Evolutionary conservation across 2,888 invertebrate species (phyloP).

Genomic region (Saturnia japonica): DNA sequence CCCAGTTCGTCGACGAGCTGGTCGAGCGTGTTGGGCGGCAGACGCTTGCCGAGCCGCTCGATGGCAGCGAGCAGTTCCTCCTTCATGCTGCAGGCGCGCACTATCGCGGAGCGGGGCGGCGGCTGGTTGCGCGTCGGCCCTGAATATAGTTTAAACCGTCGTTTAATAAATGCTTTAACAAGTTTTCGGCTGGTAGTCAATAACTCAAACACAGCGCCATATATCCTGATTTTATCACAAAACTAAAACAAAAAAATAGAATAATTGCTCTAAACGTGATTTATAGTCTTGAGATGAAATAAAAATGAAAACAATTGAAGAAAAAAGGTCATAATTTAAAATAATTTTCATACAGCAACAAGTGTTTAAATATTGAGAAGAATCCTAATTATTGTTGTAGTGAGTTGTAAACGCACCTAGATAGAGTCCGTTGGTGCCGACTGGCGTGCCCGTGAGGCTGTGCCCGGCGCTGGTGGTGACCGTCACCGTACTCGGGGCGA

Average conservation of each 20-base stretch:
- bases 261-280: no score
- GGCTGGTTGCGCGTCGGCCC: conserved; percentile 67
- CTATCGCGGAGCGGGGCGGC: conserved; percentile 92
- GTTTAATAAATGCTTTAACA: no score
- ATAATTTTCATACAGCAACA: no score
- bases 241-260: no score
- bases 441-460: conserved; percentile 67
- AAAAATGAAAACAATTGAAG: no score
- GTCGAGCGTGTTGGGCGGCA: conserved; percentile 99
- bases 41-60: conserved; percentile 90
- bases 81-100: conserved; percentile 95
- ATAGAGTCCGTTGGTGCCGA: conserved; percentile 75
- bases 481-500: conserved; percentile 35
- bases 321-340: no score
- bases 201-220: no score
- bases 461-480: conserved; percentile 49
- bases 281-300: no score
- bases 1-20: conserved; percentile 99
- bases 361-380: no score
- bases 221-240: no score
- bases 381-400: neutral
- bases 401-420: conserved; percentile 41
- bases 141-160: conserved; percentile 25
- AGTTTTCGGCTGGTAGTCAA: no score
- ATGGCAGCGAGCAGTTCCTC: conserved; percentile 91